Evolutionary conservation across 2,888 invertebrate genomes (phyloP), one percentile per base, ranked within the genome.

Genomic region (Drosophila pullipes): DNA sequence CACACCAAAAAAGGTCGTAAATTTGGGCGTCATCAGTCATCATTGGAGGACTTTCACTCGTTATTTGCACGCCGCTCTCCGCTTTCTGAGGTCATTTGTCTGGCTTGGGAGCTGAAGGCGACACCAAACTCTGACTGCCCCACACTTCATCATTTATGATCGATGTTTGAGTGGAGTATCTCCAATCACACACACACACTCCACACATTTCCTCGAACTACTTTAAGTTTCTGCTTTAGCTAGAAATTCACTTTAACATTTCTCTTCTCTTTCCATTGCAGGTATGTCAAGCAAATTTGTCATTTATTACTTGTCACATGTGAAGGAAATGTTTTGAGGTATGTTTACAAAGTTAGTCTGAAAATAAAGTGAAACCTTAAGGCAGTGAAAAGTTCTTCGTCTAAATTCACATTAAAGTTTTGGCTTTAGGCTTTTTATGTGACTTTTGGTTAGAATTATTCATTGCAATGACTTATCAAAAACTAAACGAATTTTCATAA

Each of bases 121-220:
- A 9, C 25, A 10, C 13, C 28, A 47, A 3, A 9, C 55, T n/a
- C 10, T 11, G 18, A 18, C 37, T 28, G 31, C 44, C 37, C 39
- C 53, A 39, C 84, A 82, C 70, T 90, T 73, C 66, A 81, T 85
- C 81, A 85, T 81, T 81, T 77, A 82, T 89, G 87, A 91, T 90
- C 87, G 85, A 89, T 87, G 89, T 50, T 66, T 62, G 59, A 71
- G 39, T 47, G 47, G 7, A 61, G 63, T 54, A 31, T 62, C 37
- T 16, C 13, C n/a, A 55, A 52, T 41, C 33, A 33, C 33, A 53
- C 39, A 3, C 39, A 39, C 31, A 10, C 10, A 0, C 33, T 10
- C 4, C 18, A 9, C 18, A n/a, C 4, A 25, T 16, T 47, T 16
- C 1, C 4, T 4, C 4, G 2, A 25, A 25, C 2, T 9, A 16